Conservation (phyloP, 2,888 invertebrate genomes). For the Tetranychus truncatus region DNA sequence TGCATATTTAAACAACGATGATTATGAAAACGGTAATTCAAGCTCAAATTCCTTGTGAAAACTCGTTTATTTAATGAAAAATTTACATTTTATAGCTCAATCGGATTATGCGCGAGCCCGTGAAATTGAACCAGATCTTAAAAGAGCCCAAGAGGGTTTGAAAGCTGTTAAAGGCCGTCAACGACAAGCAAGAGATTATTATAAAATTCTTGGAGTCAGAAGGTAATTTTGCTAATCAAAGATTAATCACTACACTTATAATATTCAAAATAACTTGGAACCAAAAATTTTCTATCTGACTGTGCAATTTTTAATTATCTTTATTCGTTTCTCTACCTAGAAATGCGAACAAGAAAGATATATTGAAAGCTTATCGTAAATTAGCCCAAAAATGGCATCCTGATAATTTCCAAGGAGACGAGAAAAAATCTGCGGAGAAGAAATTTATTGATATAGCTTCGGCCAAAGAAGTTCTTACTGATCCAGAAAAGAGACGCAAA, state of each 20-base stretch:
- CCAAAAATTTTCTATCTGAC: neutral
- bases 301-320: neutral
- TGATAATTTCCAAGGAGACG: conserved; percentile 63
- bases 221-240: conserved; percentile 35
- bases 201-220: conserved; percentile 83
- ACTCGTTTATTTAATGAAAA: neutral
- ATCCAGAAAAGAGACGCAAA: conserved; percentile 61
- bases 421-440: conserved; percentile 83
- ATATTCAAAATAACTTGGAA: neutral
- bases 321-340: conserved; percentile 27
- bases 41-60: neutral
- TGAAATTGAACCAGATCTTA: conserved; percentile 55
- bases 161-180: conserved; percentile 78
- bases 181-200: conserved; percentile 82
- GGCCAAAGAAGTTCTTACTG: conserved; percentile 77
- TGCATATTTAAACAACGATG: conserved; percentile 66
- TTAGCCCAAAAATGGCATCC: conserved; percentile 98
- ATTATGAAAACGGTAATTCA: conserved; percentile 58
- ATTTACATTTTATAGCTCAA: conserved; percentile 45
- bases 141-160: conserved; percentile 71
- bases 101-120: conserved; percentile 66
- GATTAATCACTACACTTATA: neutral
- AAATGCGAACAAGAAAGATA: conserved; percentile 74
- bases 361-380: conserved; percentile 85
- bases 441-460: conserved; percentile 96